A percentile compares a stretch with the other conserved stretches of the same genome.
phyloP scores from a whole-genome alignment of 2,888 invertebrate species.

The Lepidocyrtinus sp. region DNA sequence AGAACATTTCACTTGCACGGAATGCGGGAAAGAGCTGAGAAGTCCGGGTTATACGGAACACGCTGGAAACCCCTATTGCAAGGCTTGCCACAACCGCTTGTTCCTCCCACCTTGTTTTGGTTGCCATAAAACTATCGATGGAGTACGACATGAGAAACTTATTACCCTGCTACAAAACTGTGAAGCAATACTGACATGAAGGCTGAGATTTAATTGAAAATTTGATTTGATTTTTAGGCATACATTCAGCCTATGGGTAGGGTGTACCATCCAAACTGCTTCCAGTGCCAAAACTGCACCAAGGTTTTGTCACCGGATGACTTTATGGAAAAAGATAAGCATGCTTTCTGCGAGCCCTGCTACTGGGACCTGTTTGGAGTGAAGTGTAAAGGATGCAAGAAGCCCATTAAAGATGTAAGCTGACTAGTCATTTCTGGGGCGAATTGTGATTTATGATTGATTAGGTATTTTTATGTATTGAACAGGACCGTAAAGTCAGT shows the following conservation, averaged over 20 bases:
- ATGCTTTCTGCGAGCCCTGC: slow-evolving; percentile 63
- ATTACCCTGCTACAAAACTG: neutral
- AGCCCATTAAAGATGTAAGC: slow-evolving; percentile 66
- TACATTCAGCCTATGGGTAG: slow-evolving; percentile 51
- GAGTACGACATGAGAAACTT: slow-evolving; percentile 47
- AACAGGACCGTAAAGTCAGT: slow-evolving; percentile 59
- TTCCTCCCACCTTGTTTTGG: slow-evolving; percentile 65
- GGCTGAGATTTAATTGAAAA: too few relatives aligned
- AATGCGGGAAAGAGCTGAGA: slow-evolving; percentile 63
- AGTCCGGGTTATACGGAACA: slow-evolving; percentile 60
- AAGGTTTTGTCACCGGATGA: slow-evolving; percentile 51
- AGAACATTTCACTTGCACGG: slow-evolving; percentile 65
- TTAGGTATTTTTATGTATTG: neutral
- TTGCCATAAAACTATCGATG: slow-evolving; percentile 61
- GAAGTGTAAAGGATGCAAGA: slow-evolving; percentile 66
- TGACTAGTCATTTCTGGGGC: slow-evolving; percentile 11
- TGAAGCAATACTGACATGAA: too few relatives aligned
- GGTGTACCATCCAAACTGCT: slow-evolving; percentile 61
- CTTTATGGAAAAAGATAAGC: slow-evolving; percentile 53
- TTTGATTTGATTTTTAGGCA: slow-evolving; percentile 12
- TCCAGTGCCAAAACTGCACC: slow-evolving; percentile 47
- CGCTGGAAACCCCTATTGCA: slow-evolving; percentile 66
- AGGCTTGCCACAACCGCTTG: slow-evolving; percentile 63
- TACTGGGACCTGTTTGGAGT: slow-evolving; percentile 66
- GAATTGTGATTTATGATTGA: neutral